phyloP scores from a whole-genome alignment of 2,888 invertebrate species.

The Cephus pulcher region DNA sequence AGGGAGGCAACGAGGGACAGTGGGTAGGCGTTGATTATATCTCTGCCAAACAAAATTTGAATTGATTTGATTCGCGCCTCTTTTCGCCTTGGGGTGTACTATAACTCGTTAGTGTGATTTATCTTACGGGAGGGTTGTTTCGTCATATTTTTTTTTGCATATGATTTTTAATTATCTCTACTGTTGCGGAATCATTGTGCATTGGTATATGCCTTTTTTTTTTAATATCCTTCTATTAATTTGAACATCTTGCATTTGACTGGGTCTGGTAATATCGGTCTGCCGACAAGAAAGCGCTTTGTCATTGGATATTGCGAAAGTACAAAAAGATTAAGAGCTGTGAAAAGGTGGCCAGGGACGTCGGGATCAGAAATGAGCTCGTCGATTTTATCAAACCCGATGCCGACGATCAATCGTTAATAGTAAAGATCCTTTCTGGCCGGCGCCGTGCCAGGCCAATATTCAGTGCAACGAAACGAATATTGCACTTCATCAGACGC shows the following conservation, averaged over 20 bases:
- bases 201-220: too few relatives aligned
- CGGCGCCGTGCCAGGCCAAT: background rate
- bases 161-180: too few relatives aligned
- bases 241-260: background rate
- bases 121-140: too few relatives aligned
- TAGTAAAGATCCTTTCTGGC: background rate
- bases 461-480: background rate
- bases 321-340: background rate
- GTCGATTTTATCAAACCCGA: background rate
- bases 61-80: conserved; percentile 6
- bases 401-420: background rate
- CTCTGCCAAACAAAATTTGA: background rate
- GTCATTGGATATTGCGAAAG: background rate
- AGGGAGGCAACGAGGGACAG: background rate
- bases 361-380: background rate
- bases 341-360: background rate
- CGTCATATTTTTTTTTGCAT: too few relatives aligned
- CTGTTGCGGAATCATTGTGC: too few relatives aligned
- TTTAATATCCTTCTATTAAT: background rate
- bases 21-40: conserved; percentile 5
- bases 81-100: background rate
- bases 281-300: background rate
- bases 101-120: too few relatives aligned
- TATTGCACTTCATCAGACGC: background rate
- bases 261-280: background rate